Percentiles rank a stretch among this genome's conserved stretches.
phyloP scores from a whole-genome alignment of 37 sponge, comb jelly and placozoan genomes.

The Agelas oroides region DNA sequence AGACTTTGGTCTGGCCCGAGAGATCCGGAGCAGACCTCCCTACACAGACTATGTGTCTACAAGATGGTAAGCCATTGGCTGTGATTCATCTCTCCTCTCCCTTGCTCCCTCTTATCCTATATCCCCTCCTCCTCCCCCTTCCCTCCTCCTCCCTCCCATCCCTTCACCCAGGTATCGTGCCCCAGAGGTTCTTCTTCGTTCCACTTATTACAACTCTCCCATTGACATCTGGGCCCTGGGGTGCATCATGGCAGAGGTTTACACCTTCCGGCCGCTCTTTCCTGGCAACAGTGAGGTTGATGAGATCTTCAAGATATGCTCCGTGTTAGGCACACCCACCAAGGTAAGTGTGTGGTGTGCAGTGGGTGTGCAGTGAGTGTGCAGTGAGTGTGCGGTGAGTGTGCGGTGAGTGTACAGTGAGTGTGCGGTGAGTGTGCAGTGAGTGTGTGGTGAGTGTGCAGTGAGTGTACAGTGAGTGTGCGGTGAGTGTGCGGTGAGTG shows the following conservation, averaged over 20 bases:
- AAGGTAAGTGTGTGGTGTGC: constrained; percentile 47
- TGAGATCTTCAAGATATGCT: constrained; percentile 88
- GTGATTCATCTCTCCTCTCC: too few relatives aligned
- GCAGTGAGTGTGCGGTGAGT: too few relatives aligned
- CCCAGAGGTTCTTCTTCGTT: constrained; percentile 93
- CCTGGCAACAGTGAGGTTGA: constrained; percentile 95
- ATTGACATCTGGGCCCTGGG: constrained; percentile 98
- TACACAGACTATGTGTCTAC: constrained; percentile 99
- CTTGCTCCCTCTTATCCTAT: too few relatives aligned
- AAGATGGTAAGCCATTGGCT: constrained; percentile 92
- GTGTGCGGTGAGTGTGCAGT: too few relatives aligned
- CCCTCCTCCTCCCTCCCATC: too few relatives aligned
- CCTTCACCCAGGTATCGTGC: constrained; percentile 95
- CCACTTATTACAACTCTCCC: constrained; percentile 93
- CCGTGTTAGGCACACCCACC: constrained; percentile 90
- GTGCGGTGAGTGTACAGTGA: too few relatives aligned
- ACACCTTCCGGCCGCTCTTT: constrained; percentile 94
- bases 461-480: too few relatives aligned
- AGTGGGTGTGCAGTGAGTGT: not conserved
- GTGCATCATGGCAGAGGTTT: constrained; percentile 94
- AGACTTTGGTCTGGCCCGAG: constrained; percentile 97
- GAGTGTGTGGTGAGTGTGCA: too few relatives aligned
- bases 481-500: too few relatives aligned
- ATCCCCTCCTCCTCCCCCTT: too few relatives aligned
- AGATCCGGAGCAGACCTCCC: constrained; percentile 95